phyloP scores from a whole-genome alignment of 2,888 invertebrate species.

The Xiphydria camelus region DNA sequence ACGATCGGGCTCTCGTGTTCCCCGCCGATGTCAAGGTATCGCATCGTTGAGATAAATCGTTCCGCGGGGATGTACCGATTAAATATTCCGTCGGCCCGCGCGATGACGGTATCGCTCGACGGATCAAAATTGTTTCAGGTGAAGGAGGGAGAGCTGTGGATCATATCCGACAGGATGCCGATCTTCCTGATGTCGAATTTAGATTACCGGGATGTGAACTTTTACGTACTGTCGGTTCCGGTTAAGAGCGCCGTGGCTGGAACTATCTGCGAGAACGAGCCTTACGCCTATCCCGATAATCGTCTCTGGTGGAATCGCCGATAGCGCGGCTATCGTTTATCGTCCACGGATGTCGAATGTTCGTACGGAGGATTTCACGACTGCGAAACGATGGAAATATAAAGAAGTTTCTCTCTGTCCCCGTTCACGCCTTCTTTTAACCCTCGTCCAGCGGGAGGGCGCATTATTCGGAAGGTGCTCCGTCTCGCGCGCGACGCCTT shows the following conservation, averaged over 20 bases:
- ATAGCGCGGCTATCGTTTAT: too few relatives aligned
- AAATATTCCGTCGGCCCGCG: too few relatives aligned
- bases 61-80: background rate
- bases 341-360: too few relatives aligned
- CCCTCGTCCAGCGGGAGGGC: too few relatives aligned
- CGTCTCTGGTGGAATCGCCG: constrained; percentile 46
- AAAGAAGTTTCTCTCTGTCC: too few relatives aligned
- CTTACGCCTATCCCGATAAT: constrained; percentile 42
- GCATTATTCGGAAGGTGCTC: too few relatives aligned
- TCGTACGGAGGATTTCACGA: too few relatives aligned
- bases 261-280: constrained; percentile 69
- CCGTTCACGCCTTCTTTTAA: too few relatives aligned
- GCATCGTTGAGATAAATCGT: background rate
- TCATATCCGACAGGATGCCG: constrained; percentile 82
- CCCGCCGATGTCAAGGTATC: constrained; percentile 79
- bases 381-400: too few relatives aligned
- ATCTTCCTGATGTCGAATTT: constrained; percentile 71
- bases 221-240: constrained; percentile 74
- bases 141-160: constrained; percentile 72
- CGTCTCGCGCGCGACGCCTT: too few relatives aligned
- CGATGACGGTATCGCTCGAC: too few relatives aligned
- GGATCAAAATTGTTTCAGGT: constrained; percentile 61
- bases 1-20: constrained; percentile 76
- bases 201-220: constrained; percentile 77
- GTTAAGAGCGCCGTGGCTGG: constrained; percentile 68